Evolutionary conservation across 2,797 vertebrate genomes (phyloP).

Genomic region (Meda fulgida): DNA sequence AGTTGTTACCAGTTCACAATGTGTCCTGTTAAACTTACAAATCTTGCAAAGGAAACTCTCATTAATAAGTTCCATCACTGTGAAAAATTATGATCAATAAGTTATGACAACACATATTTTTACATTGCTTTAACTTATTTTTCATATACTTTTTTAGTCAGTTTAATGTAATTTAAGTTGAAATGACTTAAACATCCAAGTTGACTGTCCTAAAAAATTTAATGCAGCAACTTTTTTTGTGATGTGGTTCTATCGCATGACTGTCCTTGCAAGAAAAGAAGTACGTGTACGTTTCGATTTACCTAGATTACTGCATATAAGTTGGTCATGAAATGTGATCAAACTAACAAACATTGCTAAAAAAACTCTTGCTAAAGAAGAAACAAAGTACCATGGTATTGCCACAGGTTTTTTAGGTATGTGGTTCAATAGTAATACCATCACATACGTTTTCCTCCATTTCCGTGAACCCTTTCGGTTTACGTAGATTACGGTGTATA

Average conservation of each 20-base stretch:
- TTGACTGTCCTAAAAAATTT: no score
- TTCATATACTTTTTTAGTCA: no score
- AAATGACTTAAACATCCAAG: no score
- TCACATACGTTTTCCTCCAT: not conserved
- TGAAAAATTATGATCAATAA: no score
- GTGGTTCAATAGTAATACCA: not conserved
- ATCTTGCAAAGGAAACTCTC: not conserved
- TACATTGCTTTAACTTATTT: no score
- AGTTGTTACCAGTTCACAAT: not conserved
- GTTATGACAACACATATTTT: no score
- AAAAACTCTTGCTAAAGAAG: not conserved
- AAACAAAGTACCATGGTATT: not conserved
- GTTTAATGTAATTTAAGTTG: no score
- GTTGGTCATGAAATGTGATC: not conserved
- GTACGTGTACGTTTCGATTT: not conserved
- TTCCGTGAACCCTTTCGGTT: not conserved
- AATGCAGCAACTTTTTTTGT: not conserved
- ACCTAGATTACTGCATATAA: no score
- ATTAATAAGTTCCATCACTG: not conserved
- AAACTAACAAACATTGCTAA: not conserved
- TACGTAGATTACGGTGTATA: not conserved
- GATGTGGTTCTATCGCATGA: no score
- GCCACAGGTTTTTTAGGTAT: not conserved
- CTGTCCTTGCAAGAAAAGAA: not conserved
- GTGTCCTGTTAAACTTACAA: not conserved